These are phyloP conservation scores for Uromys caudimaculatus DNA, from an alignment of 2,797 vertebrate species.

Conservation along the genomic window DNA sequence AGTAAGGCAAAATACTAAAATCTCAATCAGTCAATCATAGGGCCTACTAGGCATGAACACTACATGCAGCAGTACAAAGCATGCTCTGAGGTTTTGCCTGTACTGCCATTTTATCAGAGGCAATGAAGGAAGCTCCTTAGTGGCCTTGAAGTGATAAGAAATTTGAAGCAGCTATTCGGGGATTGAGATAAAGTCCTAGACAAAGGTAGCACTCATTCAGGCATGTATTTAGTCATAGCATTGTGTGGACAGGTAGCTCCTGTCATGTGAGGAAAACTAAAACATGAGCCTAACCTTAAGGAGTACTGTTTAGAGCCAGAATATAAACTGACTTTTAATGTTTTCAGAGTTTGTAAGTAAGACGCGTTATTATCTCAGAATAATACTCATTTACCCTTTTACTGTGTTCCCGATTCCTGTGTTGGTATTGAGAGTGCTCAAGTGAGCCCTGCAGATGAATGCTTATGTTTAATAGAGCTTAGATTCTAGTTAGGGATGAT, in stretches of 20 bases:
- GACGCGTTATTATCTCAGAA: conserved; percentile 6
- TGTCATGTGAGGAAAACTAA: conserved; percentile 44
- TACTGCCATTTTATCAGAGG: conserved; percentile 5
- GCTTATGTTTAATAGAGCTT: not conserved
- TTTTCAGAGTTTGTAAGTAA: conserved; percentile 53
- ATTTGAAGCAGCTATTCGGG: conserved; percentile 53
- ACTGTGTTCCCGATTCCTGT: conserved; percentile 25
- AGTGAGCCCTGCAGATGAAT: conserved; percentile 29
- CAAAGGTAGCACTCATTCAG: conserved; percentile 4
- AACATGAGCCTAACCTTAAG: not conserved
- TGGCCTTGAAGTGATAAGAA: conserved; percentile 47
- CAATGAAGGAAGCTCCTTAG: conserved; percentile 39
- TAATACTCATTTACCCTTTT: conserved; percentile 21
- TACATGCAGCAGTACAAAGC: conserved; percentile 40
- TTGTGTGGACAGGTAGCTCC: not conserved
- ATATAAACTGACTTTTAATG: conserved; percentile 3
- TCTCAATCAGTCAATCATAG: conserved; percentile 36
- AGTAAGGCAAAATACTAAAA: conserved; percentile 71
- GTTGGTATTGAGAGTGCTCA: not conserved
- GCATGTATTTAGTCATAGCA: conserved; percentile 2
- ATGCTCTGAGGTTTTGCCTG: conserved; percentile 51
- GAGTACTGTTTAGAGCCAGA: conserved; percentile 9
- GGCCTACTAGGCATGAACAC: conserved; percentile 51
- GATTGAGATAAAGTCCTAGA: conserved; percentile 33
- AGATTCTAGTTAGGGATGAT: conserved; percentile 6